phyloP scores from a whole-genome alignment of 2,797 vertebrate species.

The Amblyraja radiata region DNA sequence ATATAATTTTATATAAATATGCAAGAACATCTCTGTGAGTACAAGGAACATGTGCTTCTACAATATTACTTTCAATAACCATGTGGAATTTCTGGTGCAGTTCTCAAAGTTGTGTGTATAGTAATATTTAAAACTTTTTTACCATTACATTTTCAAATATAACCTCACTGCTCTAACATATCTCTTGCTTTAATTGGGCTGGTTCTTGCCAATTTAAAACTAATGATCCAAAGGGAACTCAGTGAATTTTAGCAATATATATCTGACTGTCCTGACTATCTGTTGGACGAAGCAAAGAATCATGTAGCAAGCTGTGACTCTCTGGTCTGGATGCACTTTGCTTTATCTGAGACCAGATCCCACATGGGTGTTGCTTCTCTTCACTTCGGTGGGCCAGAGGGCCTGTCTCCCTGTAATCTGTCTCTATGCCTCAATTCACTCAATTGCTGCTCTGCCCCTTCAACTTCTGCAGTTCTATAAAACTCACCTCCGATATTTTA shows the following conservation, averaged over 20 bases:
- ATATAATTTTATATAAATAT: not conserved
- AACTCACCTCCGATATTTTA: not conserved
- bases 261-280: too few species aligned
- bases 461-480: not conserved
- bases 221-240: too few species aligned
- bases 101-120: not conserved
- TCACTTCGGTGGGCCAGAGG: too few species aligned
- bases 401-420: too few species aligned
- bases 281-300: too few species aligned
- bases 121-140: not conserved
- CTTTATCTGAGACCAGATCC: too few species aligned
- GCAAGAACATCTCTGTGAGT: not conserved
- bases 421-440: too few species aligned
- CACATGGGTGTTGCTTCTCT: too few species aligned
- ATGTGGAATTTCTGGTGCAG: not conserved
- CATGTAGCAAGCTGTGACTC: too few species aligned
- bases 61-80: not conserved
- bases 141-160: not conserved
- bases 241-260: too few species aligned
- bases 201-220: not conserved
- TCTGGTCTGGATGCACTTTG: not conserved
- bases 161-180: not conserved
- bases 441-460: not conserved
- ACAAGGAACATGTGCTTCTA: not conserved
- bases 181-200: not conserved